Evolutionary conservation across 2,113 vertebrate genomes (phyloP).

Genomic region (Condylura cristata): DNA sequence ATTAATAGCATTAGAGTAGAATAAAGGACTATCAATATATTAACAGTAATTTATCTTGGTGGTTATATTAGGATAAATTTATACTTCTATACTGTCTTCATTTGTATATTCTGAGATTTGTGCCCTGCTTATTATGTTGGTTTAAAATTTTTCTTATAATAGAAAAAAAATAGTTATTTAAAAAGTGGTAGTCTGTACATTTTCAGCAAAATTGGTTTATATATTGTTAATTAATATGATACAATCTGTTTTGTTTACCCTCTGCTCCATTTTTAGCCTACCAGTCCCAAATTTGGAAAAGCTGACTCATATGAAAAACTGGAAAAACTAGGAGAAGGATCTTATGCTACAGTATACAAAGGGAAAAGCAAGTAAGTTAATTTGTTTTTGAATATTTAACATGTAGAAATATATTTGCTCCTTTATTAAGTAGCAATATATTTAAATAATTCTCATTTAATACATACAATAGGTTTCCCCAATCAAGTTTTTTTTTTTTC

Average conservation of each 20-base stretch:
- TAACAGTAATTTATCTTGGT: neutral
- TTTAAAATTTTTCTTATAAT: slow-evolving; percentile 25
- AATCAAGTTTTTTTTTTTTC: neutral
- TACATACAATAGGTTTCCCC: neutral
- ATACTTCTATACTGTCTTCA: neutral
- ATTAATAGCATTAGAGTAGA: neutral
- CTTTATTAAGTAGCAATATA: neutral
- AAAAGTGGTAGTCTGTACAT: neutral
- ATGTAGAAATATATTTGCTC: neutral
- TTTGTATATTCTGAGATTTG: slow-evolving; percentile 19
- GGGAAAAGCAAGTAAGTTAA: slow-evolving; percentile 99
- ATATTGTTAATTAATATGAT: slow-evolving; percentile 56
- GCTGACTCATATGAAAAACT: slow-evolving; percentile 98
- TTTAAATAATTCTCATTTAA: slow-evolving; percentile 16
- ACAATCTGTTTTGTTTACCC: slow-evolving; percentile 57
- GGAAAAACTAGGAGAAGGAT: slow-evolving; percentile 98
- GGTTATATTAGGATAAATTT: slow-evolving; percentile 8
- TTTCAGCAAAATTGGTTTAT: slow-evolving; percentile 18
- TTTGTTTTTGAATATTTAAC: neutral
- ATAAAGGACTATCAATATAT: neutral
- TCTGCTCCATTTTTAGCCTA: slow-evolving; percentile 89
- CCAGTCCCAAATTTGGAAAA: slow-evolving; percentile 98
- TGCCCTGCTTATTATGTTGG: neutral
- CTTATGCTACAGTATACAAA: slow-evolving; percentile 99
- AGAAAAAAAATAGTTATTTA: slow-evolving; percentile 18